phyloP scores from a whole-genome alignment of 2,113 vertebrate species.

The Eptesicus fuscus region DNA sequence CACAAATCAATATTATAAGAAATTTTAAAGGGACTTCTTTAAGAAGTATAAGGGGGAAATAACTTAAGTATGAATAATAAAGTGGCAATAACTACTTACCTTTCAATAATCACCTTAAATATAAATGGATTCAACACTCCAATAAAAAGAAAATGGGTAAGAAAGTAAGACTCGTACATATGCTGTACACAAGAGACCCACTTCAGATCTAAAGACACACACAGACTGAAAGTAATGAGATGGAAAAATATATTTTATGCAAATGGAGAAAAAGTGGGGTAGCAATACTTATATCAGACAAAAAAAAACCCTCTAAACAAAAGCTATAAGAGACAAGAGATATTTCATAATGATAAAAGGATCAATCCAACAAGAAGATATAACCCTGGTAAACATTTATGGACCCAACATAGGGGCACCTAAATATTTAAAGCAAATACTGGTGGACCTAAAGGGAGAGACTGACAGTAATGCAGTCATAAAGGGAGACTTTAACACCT shows the following conservation, averaged over 20 bases:
- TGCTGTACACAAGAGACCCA: background rate
- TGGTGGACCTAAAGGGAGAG: background rate
- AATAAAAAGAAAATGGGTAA: background rate
- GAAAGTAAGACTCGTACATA: background rate
- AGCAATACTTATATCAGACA: background rate
- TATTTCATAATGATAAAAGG: background rate
- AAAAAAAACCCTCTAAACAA: background rate
- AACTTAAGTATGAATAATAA: background rate
- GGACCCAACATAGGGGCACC: background rate
- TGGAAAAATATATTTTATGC: background rate
- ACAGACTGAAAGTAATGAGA: background rate
- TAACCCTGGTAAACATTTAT: background rate
- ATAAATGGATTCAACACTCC: background rate
- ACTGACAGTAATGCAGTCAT: background rate
- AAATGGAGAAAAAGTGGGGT: background rate
- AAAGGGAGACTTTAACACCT: background rate
- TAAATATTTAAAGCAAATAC: background rate
- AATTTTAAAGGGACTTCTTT: background rate
- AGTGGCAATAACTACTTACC: background rate
- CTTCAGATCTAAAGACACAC: background rate
- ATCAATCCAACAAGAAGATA: background rate
- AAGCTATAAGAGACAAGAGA: background rate
- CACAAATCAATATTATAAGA: background rate
- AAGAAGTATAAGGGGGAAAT: background rate
- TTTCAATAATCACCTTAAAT: background rate